Evolutionary conservation across 2,888 invertebrate species (phyloP), one percentile per base, ranked within the genome.

Genomic region (Leptothorax acervorum): DNA sequence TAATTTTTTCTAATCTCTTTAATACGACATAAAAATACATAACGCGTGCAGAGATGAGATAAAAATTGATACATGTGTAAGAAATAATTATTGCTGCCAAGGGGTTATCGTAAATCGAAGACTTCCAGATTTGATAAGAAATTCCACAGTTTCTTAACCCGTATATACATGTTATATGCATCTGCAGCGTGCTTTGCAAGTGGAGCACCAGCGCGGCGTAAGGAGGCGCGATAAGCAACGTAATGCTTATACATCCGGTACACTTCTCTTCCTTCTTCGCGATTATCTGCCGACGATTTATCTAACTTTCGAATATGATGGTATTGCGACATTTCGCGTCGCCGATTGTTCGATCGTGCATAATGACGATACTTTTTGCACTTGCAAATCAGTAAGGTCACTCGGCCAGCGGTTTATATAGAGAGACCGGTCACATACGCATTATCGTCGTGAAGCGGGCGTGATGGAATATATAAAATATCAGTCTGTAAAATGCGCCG

Each of bases 321-420:
- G 3, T n/a, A 15, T 71, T 81, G 81, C 66, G 53, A 51, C 66
- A 70, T 45, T 53, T 60, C 68, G n/a, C 62, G 63, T n/a, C 45
- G 31, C 66, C 15, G 57, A 62, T 68, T 68, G 63, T 18, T 12
- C 53, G 55, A 51, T 42, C 53, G 57, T 51, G 51, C 82, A 62
- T 82, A 63, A 82, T 57, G 45, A 65, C 18, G 63, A 71, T 35
- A 63, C 48, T 51, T 73, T 55, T 48, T 18, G 53, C 28, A 65
- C 84, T 83, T 83, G 84, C 86, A 86, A 90, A 89, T 84, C 31
- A 62, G 55, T 55, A 63, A 51, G 87, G 85, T 84, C 86, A 88
- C 48, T 84, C 60, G 85, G 63, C 74, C 82, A 82, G 12, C 39
- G 76, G 35, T 83, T 83, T 51, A 48, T 48, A 60, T 28, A 83